Base-by-base conservation (phyloP, 1,140 invertebrate species). In the Drosophila navojoa region DNA sequence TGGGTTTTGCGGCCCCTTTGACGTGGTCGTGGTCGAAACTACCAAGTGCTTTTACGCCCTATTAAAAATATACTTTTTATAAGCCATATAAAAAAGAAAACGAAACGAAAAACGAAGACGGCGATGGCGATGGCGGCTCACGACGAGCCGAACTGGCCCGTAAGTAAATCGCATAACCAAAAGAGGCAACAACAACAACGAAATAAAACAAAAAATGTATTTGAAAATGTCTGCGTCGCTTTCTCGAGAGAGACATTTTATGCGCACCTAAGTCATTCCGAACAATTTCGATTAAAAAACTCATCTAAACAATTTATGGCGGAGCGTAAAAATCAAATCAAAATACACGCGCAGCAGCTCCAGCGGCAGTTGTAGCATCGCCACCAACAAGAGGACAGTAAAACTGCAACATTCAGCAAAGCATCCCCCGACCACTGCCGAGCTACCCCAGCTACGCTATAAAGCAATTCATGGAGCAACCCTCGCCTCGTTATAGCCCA, bases 261-360 rank as follows among this genome's bases (percentile, higher is more conserved):
- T 87, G 82, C 89, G 72, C 79, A 90, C 89, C 89, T 90, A 90
- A 91, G 86, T 82, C 90, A 91, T 91, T 91, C 79, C 85, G 77
- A 91, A 90, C 86, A 90, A 90, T 91, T 91, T 91, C 90, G 90
- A 91, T 91, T 91, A 91, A 91, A 91, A 91, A 91, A 91, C 90
- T 91, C 90, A 91, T 91, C 90, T 91, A 91, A 91, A 91, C 90
- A 91, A 91, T 91, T 91, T 91, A 91, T 91, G 85, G 74, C 79
- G 76, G 60, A 77, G 73, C 85, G 90, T 91, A 91, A 91, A 91
- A 90, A 91, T 91, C 80, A 90, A 91, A 91, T 91, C 90, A 91
- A 91, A 91, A 82, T 76, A 82, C 76, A 72, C 66, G 50, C 55
- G 69, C 19, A 50, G 47, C 58, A 40, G 38, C 45, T 42, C 4